Evolutionary conservation across 2,888 invertebrate genomes (phyloP).

Genomic region (Harpalus rufipes): DNA sequence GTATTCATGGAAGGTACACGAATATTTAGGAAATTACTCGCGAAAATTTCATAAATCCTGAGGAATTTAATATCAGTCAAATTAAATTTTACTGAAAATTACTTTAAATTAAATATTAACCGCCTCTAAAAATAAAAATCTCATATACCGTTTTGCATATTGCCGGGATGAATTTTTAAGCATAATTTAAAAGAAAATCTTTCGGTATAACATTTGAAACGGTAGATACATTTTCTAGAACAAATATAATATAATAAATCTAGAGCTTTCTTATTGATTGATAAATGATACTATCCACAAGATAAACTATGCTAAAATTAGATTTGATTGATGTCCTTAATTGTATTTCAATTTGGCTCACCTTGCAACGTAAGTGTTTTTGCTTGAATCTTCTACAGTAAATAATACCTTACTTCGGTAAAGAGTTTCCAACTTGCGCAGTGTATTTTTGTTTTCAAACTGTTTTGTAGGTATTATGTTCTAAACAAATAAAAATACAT

Average conservation of each 20-base stretch:
- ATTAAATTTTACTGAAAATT: slow-evolving; percentile 11
- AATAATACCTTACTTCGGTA: background rate
- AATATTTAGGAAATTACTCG: background rate
- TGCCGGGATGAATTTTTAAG: background rate
- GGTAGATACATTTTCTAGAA: too few relatives aligned
- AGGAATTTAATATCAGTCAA: slow-evolving; percentile 27
- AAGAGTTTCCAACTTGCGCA: background rate
- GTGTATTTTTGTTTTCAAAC: background rate
- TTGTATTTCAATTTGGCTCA: background rate
- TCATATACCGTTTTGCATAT: background rate
- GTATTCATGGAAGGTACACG: background rate
- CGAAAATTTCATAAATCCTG: slow-evolving; percentile 15
- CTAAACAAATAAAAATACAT: background rate
- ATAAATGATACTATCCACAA: slow-evolving; percentile 1
- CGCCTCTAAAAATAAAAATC: slow-evolving; percentile 9
- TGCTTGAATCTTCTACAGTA: background rate
- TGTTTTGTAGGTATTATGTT: background rate
- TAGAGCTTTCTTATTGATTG: background rate
- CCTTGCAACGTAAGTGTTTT: background rate
- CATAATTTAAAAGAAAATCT: background rate
- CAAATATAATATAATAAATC: too few relatives aligned
- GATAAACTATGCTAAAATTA: background rate
- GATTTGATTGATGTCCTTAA: background rate
- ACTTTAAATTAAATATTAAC: slow-evolving; percentile 9
- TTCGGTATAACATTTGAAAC: background rate